Evolutionary conservation across 2,888 invertebrate species (phyloP).

Genomic region (Heliconius erato): DNA sequence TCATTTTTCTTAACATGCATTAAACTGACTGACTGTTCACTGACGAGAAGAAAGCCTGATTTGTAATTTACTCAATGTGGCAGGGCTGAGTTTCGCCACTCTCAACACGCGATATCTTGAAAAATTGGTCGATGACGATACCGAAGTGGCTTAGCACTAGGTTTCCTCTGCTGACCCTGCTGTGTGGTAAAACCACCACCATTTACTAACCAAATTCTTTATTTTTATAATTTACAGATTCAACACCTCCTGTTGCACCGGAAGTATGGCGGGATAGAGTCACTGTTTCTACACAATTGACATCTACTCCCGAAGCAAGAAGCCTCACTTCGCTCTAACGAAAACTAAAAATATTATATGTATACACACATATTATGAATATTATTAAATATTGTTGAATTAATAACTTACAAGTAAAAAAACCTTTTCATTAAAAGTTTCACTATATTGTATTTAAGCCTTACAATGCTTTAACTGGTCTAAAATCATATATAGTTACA

Average conservation of each 20-base stretch:
- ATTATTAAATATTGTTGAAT: neutral
- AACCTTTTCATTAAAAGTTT: neutral
- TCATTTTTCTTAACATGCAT: neutral
- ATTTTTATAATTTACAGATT: slow-evolving; percentile 3
- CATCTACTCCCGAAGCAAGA: slow-evolving; percentile 51
- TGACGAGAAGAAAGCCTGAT: neutral
- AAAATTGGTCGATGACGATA: no score
- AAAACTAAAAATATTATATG: neutral
- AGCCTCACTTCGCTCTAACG: slow-evolving; percentile 47
- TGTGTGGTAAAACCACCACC: no score
- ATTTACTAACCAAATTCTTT: neutral
- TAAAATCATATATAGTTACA: no score
- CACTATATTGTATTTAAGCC: neutral
- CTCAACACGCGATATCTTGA: neutral
- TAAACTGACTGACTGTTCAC: no score
- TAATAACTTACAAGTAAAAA: neutral
- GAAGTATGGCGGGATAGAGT: slow-evolving; percentile 51
- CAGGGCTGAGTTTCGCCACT: no score
- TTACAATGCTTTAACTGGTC: no score
- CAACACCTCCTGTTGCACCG: slow-evolving; percentile 32
- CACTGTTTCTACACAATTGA: slow-evolving; percentile 48
- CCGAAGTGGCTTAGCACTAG: no score
- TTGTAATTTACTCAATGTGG: no score
- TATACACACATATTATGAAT: neutral
- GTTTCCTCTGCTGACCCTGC: no score